Evolutionary conservation across 1,140 invertebrate species (phyloP), one percentile per base, ranked within the genome.

Genomic region (Caenorhabditis latens): DNA sequence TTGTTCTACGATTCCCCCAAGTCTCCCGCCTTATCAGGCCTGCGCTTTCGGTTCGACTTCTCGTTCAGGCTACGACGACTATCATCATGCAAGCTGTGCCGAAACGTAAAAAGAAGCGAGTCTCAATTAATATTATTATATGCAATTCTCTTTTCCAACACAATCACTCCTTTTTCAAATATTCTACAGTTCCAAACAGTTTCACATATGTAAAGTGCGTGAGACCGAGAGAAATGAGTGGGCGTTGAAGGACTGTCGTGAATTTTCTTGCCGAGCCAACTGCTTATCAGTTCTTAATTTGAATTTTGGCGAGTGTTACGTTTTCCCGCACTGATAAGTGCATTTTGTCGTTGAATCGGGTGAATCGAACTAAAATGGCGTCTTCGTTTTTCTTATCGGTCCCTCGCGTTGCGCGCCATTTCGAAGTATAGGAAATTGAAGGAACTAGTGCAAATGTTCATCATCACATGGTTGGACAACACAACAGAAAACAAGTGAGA

Each of bases 241-340:
- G 46, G 71, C 6, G 24, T 32, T 19, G 43, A 50, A 24, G 8
- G 43, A 79, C 63, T 40, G 63, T 71, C 46, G 65, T 40, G 61
- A 21, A 32, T 32, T 5, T 71, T 71, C 42, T 46, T 71, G 11
- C 46, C 32, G 50, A 53, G 50, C 50, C 55, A 58, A n/a, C 6
- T n/a, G 55, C 55, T 58, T 58, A 71, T 43, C 42, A 46, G 42
- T 71, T 46, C 19, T 46, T 8, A 19, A 63, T 11, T 63, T 19
- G 24, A 71, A 71, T 46, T 58, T 53, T 24, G 71, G 46, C 40
- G 8, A 46, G 46, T 79, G 71, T 50, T 79, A 79, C 71, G 40
- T 79, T 79, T 79, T 79, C n/a, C 71, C 71, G 71, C 71, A 79
- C 71, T 53, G 71, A 79, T 53, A 79, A 79, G 71, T 79, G 21